Base-by-base conservation (phyloP, 2,797 vertebrate genomes). In the Ceryle rudis region DNA sequence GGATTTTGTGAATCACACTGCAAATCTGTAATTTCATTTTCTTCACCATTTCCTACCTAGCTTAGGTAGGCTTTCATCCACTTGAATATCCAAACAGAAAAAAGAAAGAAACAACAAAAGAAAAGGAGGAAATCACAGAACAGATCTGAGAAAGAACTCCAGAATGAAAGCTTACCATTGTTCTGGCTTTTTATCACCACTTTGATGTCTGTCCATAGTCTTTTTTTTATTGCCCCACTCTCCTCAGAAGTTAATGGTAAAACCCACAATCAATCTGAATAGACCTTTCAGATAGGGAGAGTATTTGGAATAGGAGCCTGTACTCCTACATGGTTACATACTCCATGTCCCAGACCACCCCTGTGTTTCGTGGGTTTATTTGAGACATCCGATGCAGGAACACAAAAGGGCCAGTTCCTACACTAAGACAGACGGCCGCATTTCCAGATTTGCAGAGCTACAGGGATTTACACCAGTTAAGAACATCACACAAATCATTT, bases 201-300 rank as follows among this genome's bases (percentile, higher is more conserved):
- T 90, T 79, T 90, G 89, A 93, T 90, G 91, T 90, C 87, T n/a
- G 77, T 26, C 22, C 2, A 0, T 31, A 60, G 80, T 28, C 77
- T 77, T 55, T 35, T 47, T 60, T 87, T 77, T 93, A 95, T 86
- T 71, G 74, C 80, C 54, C 77, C 67, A 54, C 73, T 91, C 77
- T 84, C 77, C 70, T 93, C 77, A 70, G 46, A 62, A 73, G 66
- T 70, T 86, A 91, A 72, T 42, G 51, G 66, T 62, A 95, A 96
- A 95, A 28, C 78, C 61, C 82, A 79, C 73, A 61, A 33, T 39
- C 31, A 14, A 75, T 86, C 52, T 79, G 51, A 86, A 88, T 26
- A 51, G 66, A 75, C 58, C 20, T 83, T 47, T 58, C 55, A 58
- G 77, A 86, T n/a, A 79, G 37, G n/a, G 42, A 81, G 55, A 86